Evolutionary conservation across 1,140 invertebrate genomes (phyloP), one percentile per base, ranked within the genome.

Genomic region (Calephelis virginiensis): DNA sequence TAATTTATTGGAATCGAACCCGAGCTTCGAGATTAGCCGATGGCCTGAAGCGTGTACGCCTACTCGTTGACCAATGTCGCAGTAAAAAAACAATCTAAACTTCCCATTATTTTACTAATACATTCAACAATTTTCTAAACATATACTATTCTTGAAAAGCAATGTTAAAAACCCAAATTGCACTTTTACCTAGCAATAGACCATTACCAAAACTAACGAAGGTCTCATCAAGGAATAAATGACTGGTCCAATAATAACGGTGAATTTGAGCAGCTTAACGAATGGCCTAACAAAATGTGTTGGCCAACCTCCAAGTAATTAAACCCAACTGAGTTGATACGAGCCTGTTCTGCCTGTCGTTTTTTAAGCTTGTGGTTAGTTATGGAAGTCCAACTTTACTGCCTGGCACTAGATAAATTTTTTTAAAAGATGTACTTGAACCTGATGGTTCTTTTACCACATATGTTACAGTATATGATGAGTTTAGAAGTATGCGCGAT

Each of bases 231-330:
- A 28, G 17, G 17, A 66, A 66, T 40, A 43, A 61, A 45, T 17
- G 14, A 40, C n/a, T 38, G 40, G 38, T 10, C 47, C 50, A 60
- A 61, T 68, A 68, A 68, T 68, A 61, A 64, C 59, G 67, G 59
- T 38, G 67, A 64, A 68, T 28, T 66, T 56, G 53, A 62, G 60
- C n/a, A 45, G 60, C 40, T 60, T 60, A 68, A 68, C 67, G 67
- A 68, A 68, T 40, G 45, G 61, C 61, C 43, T 40, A 66, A 66
- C 64, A 61, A 64, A 68, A 68, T 63, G 50, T 59, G 45, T 43
- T 47, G 66, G 61, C 67, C 12, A 11, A 53, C 40, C 13, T 47
- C 67, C 66, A 67, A 67, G 59, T 61, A 67, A 62, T 67, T 67
- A 67, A 67, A 62, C 37, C 66, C 49, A 49, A 67, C 66, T 67